phyloP scores from a whole-genome alignment of 2,797 vertebrate species.

The Emys orbicularis region DNA sequence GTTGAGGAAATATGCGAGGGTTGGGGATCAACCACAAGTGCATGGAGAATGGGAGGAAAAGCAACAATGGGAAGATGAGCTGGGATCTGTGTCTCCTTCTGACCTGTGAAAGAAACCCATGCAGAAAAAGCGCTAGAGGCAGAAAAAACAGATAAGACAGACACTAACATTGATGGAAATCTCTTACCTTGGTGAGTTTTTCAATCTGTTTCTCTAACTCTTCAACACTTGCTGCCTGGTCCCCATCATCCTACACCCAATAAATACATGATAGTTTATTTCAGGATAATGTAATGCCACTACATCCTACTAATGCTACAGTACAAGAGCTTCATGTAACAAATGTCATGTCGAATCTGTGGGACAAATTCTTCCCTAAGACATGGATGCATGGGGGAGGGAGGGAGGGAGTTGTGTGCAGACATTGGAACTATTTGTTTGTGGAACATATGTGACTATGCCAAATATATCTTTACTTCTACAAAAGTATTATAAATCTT shows the following conservation, averaged over 20 bases:
- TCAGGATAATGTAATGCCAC: not conserved
- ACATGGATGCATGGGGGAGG: not conserved
- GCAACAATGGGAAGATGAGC: not conserved
- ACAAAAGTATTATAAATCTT: not conserved
- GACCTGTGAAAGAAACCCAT: not conserved
- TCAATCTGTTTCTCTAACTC: slow-evolving; percentile 96
- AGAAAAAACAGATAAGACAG: not conserved
- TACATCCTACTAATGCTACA: not conserved
- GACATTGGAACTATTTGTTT: not conserved
- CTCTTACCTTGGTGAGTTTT: slow-evolving; percentile 91
- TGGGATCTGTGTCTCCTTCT: not conserved
- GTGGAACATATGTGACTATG: not conserved
- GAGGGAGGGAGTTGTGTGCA: not conserved
- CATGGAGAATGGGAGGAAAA: not conserved
- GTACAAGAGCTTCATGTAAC: not conserved
- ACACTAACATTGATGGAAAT: slow-evolving; percentile 9
- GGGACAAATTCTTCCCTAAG: not conserved
- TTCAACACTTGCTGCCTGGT: slow-evolving; percentile 90
- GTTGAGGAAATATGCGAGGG: not conserved
- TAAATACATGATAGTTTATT: slow-evolving; percentile 52
- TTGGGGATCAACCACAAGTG: not conserved
- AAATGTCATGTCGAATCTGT: not conserved
- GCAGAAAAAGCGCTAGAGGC: not conserved
- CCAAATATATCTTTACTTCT: not conserved
- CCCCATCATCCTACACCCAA: slow-evolving; percentile 89